phyloP scores from a whole-genome alignment of 2,113 vertebrate species.

The Elanus axillaris region DNA sequence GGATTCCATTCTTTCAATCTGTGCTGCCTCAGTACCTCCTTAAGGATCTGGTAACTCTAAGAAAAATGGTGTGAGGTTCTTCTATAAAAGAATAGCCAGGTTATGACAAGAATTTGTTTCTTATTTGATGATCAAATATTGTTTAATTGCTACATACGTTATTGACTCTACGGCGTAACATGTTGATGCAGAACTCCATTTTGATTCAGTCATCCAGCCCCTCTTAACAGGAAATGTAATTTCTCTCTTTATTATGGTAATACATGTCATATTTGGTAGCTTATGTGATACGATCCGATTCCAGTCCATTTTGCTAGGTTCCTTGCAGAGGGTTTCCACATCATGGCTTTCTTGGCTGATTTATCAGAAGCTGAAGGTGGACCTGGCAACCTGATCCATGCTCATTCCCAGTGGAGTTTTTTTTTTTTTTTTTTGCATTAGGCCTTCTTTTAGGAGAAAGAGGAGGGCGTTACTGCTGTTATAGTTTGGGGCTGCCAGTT shows the following conservation, averaged over 20 bases:
- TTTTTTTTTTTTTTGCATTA: neutral
- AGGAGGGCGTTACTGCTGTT: rapidly evolving
- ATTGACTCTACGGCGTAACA: neutral
- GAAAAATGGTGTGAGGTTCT: neutral
- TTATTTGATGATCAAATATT: neutral
- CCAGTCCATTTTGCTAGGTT: neutral
- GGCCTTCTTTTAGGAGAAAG: neutral
- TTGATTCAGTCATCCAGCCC: neutral
- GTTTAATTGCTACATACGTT: neutral
- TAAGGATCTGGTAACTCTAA: neutral
- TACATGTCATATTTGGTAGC: neutral
- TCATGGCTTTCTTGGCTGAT: neutral
- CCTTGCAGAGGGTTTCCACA: neutral
- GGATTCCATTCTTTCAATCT: neutral
- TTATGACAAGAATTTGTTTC: neutral
- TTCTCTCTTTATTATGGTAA: neutral
- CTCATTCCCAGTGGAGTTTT: neutral
- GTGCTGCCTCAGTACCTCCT: neutral
- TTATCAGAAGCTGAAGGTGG: neutral
- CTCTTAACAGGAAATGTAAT: neutral
- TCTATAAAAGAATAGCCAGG: neutral
- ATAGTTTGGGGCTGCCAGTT: neutral
- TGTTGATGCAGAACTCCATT: neutral
- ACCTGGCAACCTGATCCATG: neutral
- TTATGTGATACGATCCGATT: neutral